Evolutionary conservation across 1,140 invertebrate genomes (phyloP), one percentile per base, ranked within the genome.

Genomic region (Cardiocondyla obscurior): DNA sequence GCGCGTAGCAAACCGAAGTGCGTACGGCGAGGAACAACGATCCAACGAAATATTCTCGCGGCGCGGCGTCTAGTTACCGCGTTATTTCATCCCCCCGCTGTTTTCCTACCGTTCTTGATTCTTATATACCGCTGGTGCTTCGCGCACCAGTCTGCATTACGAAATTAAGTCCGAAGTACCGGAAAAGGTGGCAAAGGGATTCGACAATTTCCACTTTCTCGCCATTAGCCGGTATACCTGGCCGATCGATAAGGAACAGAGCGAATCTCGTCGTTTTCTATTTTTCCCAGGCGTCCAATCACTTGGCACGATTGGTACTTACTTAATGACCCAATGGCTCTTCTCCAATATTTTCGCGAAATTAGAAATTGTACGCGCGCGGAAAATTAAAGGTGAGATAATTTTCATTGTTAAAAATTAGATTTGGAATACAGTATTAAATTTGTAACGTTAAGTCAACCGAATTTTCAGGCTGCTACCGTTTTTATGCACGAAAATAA

Each of bases 161-260:
- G 79, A 87, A 85, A 84, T 88, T 87, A 86, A 89, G 65, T 87
- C 73, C 77, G 62, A 70, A 83, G 73, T 82, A 60, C 55, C 60
- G 67, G 19, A 33, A 42, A 19, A 83, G 67, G 55, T 33, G 30
- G 28, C 19, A 42, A 46, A 46, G 67, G 53, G 39, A 79, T 79
- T 69, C 74, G 62, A 79, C 74, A 46, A 79, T 79, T 79, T 77
- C 60, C 74, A 77, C 74, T 77, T 77, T 69, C 60, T 69, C 62
- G 46, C 74, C 74, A 79, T 79, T 79, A 79, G 74, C 74, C 62
- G 22, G 74, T 67, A n/a, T 79, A 79, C 62, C 62, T 79, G 62
- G 46, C 46, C 62, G 74, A 79, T 79, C 74, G 62, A 79, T 79
- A 79, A 25, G 30, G 74, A 79, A 79, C 62, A 79, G 58, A 62